phyloP scores from a whole-genome alignment of 2,113 vertebrate species.

The Steatornis caripensis region DNA sequence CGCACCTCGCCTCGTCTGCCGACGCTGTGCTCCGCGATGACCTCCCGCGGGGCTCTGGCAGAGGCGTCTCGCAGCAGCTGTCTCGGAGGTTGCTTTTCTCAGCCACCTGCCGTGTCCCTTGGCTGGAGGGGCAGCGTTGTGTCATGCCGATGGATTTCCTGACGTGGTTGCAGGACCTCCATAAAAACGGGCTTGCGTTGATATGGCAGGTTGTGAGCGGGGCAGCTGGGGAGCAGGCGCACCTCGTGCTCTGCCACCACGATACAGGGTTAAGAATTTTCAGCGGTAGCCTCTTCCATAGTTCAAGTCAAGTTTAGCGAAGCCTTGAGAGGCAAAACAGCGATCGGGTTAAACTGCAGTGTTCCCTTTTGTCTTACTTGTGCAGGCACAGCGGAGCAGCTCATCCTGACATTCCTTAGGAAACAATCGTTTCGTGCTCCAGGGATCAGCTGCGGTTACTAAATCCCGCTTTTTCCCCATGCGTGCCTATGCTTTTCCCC shows the following conservation, averaged over 20 bases:
- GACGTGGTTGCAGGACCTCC: accelerated
- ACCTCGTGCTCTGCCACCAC: background rate
- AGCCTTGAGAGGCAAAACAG: background rate
- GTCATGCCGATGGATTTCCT: background rate
- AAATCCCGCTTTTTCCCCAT: accelerated
- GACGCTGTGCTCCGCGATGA: background rate
- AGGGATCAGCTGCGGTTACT: background rate
- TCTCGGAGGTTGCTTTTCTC: background rate
- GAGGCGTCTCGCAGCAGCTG: background rate
- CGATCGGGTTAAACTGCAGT: background rate
- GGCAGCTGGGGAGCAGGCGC: background rate
- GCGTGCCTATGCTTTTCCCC: background rate
- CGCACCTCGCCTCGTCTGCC: background rate
- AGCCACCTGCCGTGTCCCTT: background rate
- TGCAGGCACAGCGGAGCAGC: background rate
- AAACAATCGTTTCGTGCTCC: background rate
- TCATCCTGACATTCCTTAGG: background rate
- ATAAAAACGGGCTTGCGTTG: background rate
- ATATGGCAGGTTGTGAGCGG: background rate
- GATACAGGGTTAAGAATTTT: background rate
- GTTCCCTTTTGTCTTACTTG: background rate
- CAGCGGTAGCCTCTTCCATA: background rate
- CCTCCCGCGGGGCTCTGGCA: background rate
- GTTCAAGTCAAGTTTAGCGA: accelerated
- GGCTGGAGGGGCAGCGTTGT: accelerated